A percentile compares a stretch with the other conserved stretches of the same genome.
These are phyloP conservation scores for Oophaga sylvatica DNA, from an alignment of 2,797 vertebrate genomes.

Conservation along the genomic window DNA sequence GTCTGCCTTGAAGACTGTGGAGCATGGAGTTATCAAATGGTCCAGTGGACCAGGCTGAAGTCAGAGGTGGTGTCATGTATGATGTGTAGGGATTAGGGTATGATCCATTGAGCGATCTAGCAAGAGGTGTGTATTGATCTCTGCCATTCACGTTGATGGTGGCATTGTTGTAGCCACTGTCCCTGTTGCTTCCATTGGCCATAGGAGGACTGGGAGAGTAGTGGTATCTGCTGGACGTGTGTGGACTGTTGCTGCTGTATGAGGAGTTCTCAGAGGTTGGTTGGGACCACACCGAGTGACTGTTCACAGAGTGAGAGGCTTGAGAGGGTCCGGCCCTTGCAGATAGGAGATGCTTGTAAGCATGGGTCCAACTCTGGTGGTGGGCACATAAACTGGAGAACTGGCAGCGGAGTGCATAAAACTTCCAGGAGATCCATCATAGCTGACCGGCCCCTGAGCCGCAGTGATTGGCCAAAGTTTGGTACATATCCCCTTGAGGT, in stretches of 20 bases:
- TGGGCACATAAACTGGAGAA: constrained; percentile 95
- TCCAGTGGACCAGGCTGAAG: constrained; percentile 86
- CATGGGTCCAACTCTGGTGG: constrained; percentile 89
- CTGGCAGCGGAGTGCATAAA: constrained; percentile 94
- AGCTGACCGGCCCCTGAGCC: constrained; percentile 86
- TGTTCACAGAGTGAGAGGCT: constrained; percentile 81
- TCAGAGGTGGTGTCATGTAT: constrained; percentile 87
- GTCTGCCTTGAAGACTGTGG: constrained; percentile 89
- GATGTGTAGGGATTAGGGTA: constrained; percentile 88
- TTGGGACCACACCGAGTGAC: constrained; percentile 90
- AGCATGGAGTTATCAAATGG: constrained; percentile 95
- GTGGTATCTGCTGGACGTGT: constrained; percentile 87
- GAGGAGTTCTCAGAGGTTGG: constrained; percentile 89
- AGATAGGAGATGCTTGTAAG: constrained; percentile 90
- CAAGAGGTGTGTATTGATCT: constrained; percentile 86
- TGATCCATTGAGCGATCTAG: constrained; percentile 85
- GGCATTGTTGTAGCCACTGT: constrained; percentile 80
- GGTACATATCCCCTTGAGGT: constrained; percentile 91
- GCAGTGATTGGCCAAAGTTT: constrained; percentile 91
- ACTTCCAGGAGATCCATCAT: constrained; percentile 84
- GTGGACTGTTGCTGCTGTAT: constrained; percentile 85
- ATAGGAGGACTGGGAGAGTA: constrained; percentile 91
- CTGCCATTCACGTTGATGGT: constrained; percentile 81
- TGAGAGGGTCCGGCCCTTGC: constrained; percentile 82
- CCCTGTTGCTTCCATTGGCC: constrained; percentile 85